Evolutionary conservation across 2,113 vertebrate genomes (phyloP).

Genomic region (Nymphicus hollandicus): DNA sequence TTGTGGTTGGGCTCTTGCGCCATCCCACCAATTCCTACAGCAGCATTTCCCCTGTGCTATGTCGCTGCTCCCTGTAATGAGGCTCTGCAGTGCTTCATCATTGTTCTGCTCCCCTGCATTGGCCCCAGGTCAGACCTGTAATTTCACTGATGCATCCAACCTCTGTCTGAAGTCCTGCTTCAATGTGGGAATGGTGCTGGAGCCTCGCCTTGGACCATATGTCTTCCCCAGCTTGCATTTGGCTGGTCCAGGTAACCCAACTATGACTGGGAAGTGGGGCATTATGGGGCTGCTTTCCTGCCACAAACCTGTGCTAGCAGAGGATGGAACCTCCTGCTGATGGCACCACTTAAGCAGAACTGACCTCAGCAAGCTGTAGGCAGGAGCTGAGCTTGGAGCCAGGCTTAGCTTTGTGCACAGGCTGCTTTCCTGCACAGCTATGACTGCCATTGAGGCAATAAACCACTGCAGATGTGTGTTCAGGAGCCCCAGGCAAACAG

Average conservation of each 20-base stretch:
- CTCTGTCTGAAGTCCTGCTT: fast-evolving
- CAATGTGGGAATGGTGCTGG: not conserved
- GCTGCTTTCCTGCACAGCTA: fast-evolving
- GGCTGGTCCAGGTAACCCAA: not conserved
- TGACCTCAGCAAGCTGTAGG: fast-evolving
- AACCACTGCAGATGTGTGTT: fast-evolving
- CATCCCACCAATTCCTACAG: not conserved
- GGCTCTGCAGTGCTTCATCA: not conserved
- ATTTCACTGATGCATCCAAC: fast-evolving
- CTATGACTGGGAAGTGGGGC: fast-evolving
- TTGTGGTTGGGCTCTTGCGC: not conserved
- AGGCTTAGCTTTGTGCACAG: not conserved
- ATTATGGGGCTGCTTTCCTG: fast-evolving
- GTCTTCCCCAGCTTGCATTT: not conserved
- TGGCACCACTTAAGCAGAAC: not conserved
- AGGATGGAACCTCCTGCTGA: not conserved
- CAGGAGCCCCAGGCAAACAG: not conserved
- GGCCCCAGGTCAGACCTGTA: fast-evolving
- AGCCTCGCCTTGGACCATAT: not conserved
- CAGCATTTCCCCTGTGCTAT: not conserved
- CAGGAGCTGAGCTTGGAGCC: fast-evolving
- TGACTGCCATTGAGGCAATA: fast-evolving
- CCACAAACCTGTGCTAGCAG: not conserved
- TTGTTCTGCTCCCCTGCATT: fast-evolving
- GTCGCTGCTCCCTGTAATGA: not conserved